These are phyloP conservation scores for Sarcophaga carnaria DNA, from an alignment of 2,888 invertebrate genomes.

Conservation along the genomic window DNA sequence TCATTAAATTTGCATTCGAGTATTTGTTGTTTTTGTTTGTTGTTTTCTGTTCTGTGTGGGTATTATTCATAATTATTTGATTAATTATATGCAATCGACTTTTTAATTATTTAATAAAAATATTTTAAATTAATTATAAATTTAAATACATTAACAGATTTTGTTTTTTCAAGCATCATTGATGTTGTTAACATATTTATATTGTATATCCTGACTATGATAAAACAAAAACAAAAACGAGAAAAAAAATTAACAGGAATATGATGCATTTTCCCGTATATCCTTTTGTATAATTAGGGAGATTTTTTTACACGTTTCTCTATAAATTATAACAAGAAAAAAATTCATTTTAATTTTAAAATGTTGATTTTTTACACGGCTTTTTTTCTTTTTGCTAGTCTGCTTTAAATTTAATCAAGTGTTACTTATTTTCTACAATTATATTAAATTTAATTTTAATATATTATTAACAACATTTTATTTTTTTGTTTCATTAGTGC, in stretches of 20 bases:
- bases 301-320: no score
- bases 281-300: no score
- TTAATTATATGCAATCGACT: slow-evolving; percentile 35
- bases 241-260: background rate
- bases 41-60: no score
- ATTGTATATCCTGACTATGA: background rate
- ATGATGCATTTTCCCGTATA: background rate
- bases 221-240: background rate
- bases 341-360: background rate
- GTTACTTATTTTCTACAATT: background rate
- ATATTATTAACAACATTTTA: background rate
- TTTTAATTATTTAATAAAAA: slow-evolving; percentile 43
- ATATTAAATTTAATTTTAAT: background rate
- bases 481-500: background rate
- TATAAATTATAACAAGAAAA: background rate
- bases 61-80: slow-evolving; percentile 29
- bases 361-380: no score
- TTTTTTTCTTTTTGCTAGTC: background rate
- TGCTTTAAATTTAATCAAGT: background rate
- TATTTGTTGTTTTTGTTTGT: no score
- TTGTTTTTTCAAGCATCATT: background rate
- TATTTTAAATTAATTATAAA: slow-evolving; percentile 43
- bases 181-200: background rate
- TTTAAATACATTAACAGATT: slow-evolving; percentile 32
- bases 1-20: slow-evolving; percentile 1